Evolutionary conservation across 2,113 vertebrate species (phyloP).

Genomic region (Pagrus major): DNA sequence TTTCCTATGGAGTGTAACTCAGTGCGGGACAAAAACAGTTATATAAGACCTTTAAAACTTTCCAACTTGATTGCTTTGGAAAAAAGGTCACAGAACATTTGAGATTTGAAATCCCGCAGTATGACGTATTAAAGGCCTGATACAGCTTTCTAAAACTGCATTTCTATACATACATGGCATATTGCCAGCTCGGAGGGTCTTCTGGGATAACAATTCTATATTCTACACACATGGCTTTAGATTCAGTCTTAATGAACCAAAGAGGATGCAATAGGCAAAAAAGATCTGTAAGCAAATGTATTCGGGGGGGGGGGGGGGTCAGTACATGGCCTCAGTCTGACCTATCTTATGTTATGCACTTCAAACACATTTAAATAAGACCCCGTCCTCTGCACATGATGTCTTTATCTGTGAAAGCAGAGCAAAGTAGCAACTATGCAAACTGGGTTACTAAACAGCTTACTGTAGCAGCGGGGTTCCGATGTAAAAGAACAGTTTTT

Average conservation of each 20-base stretch:
- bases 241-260: conserved; percentile 39
- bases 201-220: conserved; percentile 29
- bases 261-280: conserved; percentile 14
- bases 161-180: not conserved
- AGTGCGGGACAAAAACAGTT: too few species aligned
- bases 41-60: not conserved
- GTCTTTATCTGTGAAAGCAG: conserved; percentile 13
- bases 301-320: conserved; percentile 5
- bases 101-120: not conserved
- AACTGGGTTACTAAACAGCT: conserved; percentile 23
- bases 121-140: not conserved
- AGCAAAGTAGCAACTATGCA: conserved; percentile 8
- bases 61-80: not conserved
- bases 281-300: conserved; percentile 20
- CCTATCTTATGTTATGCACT: conserved; percentile 34
- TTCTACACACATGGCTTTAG: conserved; percentile 1
- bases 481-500: not conserved
- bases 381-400: conserved; percentile 15
- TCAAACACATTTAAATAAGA: conserved; percentile 42
- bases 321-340: conserved; percentile 31
- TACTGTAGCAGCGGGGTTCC: not conserved
- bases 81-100: not conserved
- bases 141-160: not conserved
- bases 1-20: not conserved
- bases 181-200: not conserved